Percentiles rank a stretch among this genome's conserved stretches.
phyloP scores from a whole-genome alignment of 2,113 vertebrate species.

The Castor canadensis region DNA sequence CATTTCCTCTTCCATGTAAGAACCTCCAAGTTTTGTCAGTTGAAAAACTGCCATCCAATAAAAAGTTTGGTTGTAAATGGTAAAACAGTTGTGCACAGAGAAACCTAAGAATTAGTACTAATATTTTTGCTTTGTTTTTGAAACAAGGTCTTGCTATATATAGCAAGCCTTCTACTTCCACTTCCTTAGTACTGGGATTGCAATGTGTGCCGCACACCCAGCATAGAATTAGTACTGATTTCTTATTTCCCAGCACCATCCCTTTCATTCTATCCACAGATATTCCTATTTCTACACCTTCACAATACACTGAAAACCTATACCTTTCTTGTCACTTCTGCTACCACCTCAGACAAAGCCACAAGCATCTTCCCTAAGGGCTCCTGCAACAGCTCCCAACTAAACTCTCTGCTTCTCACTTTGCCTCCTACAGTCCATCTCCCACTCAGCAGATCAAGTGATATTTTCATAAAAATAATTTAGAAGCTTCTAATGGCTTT shows the following conservation, averaged over 20 bases:
- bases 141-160: too few relatives aligned
- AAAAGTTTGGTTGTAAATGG: background rate
- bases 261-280: background rate
- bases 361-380: background rate
- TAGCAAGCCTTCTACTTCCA: too few relatives aligned
- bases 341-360: background rate
- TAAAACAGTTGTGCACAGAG: background rate
- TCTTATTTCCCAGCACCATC: background rate
- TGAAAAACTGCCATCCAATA: background rate
- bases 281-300: background rate
- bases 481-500: background rate
- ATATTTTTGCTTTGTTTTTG: background rate
- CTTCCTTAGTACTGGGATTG: too few relatives aligned
- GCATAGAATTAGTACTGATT: background rate
- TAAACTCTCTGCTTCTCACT: background rate
- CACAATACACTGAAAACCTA: background rate
- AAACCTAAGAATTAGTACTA: background rate
- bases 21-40: background rate
- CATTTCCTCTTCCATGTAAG: background rate
- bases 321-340: background rate
- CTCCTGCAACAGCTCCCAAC: background rate
- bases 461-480: background rate
- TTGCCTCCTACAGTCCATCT: background rate
- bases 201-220: too few relatives aligned
- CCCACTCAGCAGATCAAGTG: background rate